Evolutionary conservation across 2,888 invertebrate genomes (phyloP).

Genomic region (Hyles lineata): DNA sequence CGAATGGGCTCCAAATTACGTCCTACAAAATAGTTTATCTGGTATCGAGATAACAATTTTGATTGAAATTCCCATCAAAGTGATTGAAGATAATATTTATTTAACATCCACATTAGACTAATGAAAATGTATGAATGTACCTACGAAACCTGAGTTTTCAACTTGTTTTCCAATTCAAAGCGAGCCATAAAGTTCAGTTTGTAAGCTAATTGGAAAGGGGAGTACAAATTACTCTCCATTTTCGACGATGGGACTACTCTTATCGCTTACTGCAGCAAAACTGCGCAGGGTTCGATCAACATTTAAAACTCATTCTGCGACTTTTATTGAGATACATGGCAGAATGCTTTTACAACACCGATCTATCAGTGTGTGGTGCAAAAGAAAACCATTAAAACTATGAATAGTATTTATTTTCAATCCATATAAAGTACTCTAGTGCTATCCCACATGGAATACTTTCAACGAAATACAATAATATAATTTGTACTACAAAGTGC

Average conservation of each 20-base stretch:
- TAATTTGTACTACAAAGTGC: too few relatives aligned
- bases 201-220: neutral
- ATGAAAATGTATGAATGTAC: neutral
- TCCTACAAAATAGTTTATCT: neutral
- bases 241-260: neutral
- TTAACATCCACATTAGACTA: neutral
- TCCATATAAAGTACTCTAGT: too few relatives aligned
- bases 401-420: too few relatives aligned
- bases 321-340: neutral
- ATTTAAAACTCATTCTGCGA: neutral
- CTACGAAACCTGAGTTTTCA: neutral
- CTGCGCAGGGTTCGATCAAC: neutral
- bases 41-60: neutral
- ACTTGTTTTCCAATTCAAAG: neutral
- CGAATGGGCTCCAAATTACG: neutral
- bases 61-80: neutral
- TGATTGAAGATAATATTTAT: neutral
- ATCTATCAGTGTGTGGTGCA: too few relatives aligned
- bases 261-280: neutral
- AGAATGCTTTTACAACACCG: too few relatives aligned
- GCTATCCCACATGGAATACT: too few relatives aligned
- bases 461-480: too few relatives aligned
- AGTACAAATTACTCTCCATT: neutral
- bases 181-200: neutral
- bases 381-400: too few relatives aligned